Evolutionary conservation across 2,797 vertebrate genomes (phyloP), one percentile per base, ranked within the genome.

Genomic region (Basileuterus tristriatus): DNA sequence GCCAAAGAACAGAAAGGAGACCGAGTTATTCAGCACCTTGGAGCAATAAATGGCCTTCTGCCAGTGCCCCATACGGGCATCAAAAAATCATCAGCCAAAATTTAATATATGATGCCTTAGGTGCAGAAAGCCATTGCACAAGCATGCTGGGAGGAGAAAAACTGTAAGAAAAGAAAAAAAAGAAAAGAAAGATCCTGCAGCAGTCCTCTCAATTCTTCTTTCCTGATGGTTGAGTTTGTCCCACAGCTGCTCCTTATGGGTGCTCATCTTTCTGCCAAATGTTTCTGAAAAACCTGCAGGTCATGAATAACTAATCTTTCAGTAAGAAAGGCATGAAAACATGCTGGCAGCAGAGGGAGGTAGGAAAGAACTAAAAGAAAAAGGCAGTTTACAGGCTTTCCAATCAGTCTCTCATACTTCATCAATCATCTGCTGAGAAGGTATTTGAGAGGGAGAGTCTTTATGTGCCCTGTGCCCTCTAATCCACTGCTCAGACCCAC

Each of bases 391-490:
- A 75, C 37, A 70, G 39, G 26, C 58, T 94, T 96, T 90, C n/a
- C 81, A 80, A 67, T 80, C 86, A 77, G 18, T 71, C 53, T 87
- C 21, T 89, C 46, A 27, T 63, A 82, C 44, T 90, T 83, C 81
- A 92, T 92, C 81, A 92, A 67, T 95, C 90, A 95, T 80, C 78
- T 79, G 37, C 75, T 77, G 63, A 75, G 39, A 76, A 79, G 43
- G 22, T n/a, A 50, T 52, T 43, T 76, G 83, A 74, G 60, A 90
- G 49, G 67, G 26, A 27, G 32, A 67, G 41, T 10, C n/a, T 80
- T 91, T 80, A 30, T 8, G 5, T 75, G 78, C 53, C 60, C 59
- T 89, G 76, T 70, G 30, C 59, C 68, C 82, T 77, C 53, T 83
- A 93, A 94, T 93, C 39, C 62, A 50, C 88, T 53, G 9, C 75